Evolutionary conservation across 64 coral and sea anemone genomes (phyloP).

Genomic region (Dendronephthya gigantea): DNA sequence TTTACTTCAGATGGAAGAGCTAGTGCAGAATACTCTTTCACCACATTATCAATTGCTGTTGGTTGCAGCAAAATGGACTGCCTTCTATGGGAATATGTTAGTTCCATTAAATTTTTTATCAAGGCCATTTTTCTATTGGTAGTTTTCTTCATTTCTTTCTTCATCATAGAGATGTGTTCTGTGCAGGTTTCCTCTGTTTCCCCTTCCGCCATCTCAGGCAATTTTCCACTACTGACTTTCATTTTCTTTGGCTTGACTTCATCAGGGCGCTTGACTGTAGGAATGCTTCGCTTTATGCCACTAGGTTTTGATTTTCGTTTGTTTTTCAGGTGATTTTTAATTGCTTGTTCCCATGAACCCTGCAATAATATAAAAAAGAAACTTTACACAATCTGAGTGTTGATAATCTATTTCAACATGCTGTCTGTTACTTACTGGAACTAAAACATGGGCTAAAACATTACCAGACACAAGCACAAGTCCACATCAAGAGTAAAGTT

Average conservation of each 20-base stretch:
- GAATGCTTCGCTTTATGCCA: neutral
- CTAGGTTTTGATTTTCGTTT: neutral
- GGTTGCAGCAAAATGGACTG: neutral
- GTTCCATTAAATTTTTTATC: neutral
- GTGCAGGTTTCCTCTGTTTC: slow-evolving; percentile 2
- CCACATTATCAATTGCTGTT: neutral
- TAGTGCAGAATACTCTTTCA: neutral
- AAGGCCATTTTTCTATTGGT: slow-evolving; percentile 9
- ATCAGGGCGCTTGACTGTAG: neutral
- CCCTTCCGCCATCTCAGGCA: neutral
- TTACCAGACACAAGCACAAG: neutral
- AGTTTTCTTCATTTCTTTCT: slow-evolving; percentile 6
- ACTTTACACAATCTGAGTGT: neutral
- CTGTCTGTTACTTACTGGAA: neutral
- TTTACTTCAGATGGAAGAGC: neutral
- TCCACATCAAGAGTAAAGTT: neutral
- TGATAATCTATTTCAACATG: neutral
- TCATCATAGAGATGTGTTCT: neutral
- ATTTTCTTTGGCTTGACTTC: neutral
- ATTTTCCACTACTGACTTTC: neutral
- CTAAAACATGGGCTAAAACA: neutral
- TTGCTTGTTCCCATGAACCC: neutral
- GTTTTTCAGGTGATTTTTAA: neutral
- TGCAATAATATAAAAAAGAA: neutral
- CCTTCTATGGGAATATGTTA: neutral